phyloP scores from a whole-genome alignment of 1,140 invertebrate species.

The Spodoptera litura region DNA sequence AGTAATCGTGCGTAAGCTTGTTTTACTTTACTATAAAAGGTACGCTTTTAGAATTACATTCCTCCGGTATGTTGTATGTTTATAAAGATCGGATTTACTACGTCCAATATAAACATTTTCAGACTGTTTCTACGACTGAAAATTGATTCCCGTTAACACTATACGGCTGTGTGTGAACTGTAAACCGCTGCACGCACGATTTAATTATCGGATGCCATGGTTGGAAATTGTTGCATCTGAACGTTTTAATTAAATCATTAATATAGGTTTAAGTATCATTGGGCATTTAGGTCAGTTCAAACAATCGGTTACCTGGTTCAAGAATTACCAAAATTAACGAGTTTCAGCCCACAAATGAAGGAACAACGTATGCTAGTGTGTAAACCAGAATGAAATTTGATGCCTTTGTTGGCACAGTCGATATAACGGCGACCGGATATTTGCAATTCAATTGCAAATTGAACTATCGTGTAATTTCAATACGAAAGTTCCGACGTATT shows the following conservation, averaged over 20 bases:
- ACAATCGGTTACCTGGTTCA: not conserved
- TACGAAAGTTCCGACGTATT: slow-evolving; percentile 45
- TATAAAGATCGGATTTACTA: slow-evolving; percentile 11
- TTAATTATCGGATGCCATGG: slow-evolving; percentile 1
- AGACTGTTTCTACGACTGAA: slow-evolving; percentile 16
- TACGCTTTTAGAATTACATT: slow-evolving; percentile 32
- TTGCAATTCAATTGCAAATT: slow-evolving; percentile 53
- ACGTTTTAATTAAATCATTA: not conserved
- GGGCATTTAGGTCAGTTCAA: slow-evolving; percentile 26
- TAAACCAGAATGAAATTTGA: slow-evolving; percentile 46
- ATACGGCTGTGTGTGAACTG: slow-evolving; percentile 11
- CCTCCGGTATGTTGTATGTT: slow-evolving; percentile 13
- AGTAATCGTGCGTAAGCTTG: not conserved
- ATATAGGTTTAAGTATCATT: not conserved
- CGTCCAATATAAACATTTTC: slow-evolving; percentile 27
- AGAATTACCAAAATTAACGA: slow-evolving; percentile 31
- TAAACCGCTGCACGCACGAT: not conserved
- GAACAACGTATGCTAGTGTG: slow-evolving; percentile 31
- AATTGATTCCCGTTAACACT: slow-evolving; percentile 20
- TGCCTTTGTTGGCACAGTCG: slow-evolving; percentile 46
- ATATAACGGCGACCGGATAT: slow-evolving; percentile 49
- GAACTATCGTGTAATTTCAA: slow-evolving; percentile 49
- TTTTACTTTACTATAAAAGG: slow-evolving; percentile 21
- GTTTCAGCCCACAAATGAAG: slow-evolving; percentile 31
- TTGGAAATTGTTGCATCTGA: not conserved